Evolutionary conservation across 2,888 invertebrate genomes (phyloP).

Genomic region (Seira musarum): DNA sequence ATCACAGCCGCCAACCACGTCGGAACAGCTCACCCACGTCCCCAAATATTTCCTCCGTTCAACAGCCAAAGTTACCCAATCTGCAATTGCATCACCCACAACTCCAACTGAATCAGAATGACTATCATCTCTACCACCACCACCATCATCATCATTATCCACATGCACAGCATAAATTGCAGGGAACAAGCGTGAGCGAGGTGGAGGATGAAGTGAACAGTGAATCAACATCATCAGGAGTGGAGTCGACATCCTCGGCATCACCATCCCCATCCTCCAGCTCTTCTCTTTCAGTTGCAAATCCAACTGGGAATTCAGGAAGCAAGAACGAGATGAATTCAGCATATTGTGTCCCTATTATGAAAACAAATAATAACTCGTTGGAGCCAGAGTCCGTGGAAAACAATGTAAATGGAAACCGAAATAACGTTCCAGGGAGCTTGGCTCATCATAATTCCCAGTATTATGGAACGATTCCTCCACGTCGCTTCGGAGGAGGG

Average conservation of each 20-base stretch:
- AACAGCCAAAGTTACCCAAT: conserved; percentile 47
- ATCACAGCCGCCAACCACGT: conserved; percentile 53
- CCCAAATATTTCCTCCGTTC: conserved; percentile 38
- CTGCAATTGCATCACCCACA: conserved; percentile 43
- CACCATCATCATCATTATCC: conserved; percentile 2
- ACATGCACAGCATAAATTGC: neutral
- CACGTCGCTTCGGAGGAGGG: conserved; percentile 34
- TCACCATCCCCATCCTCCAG: neutral
- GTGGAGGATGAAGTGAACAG: neutral
- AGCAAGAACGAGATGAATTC: neutral
- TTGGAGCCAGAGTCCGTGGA: neutral
- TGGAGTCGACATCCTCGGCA: no score
- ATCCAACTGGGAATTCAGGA: conserved; percentile 36
- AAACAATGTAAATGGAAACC: conserved; percentile 19
- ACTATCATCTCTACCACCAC: conserved; percentile 5
- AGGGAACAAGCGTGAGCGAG: neutral
- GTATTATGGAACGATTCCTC: conserved; percentile 56
- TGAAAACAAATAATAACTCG: conserved; percentile 45
- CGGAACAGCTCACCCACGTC: conserved; percentile 58
- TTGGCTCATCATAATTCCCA: conserved; percentile 56
- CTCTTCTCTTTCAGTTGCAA: neutral
- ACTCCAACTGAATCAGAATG: conserved; percentile 18
- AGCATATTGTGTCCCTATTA: conserved; percentile 28
- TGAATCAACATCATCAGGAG: conserved; percentile 5
- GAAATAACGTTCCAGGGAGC: conserved; percentile 45